These are phyloP conservation scores for Syrista parreyssii DNA, from an alignment of 2,888 invertebrate species.

Conservation along the genomic window DNA sequence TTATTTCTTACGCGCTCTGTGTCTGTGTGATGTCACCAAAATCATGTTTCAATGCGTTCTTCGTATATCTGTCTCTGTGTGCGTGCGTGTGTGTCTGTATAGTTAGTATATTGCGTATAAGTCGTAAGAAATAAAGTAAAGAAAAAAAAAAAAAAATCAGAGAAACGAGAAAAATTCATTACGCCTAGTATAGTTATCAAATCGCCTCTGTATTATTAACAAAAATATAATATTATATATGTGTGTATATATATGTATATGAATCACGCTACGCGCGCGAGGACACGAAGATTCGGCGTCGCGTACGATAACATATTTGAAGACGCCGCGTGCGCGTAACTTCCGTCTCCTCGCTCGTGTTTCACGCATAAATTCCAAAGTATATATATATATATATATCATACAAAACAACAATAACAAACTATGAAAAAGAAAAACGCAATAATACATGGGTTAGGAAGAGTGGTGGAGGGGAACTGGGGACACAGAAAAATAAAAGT, in stretches of 20 bases:
- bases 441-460: conserved; percentile 3
- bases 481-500: too few species aligned
- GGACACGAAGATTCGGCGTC: conserved; percentile 13
- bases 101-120: conserved; percentile 23
- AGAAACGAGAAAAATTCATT: conserved; percentile 39
- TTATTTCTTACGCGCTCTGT: too few species aligned
- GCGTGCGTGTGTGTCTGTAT: conserved; percentile 15
- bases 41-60: conserved; percentile 5
- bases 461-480: too few species aligned
- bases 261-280: conserved; percentile 3
- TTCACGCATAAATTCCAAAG: too few species aligned
- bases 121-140: conserved; percentile 22
- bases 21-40: too few species aligned
- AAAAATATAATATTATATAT: conserved; percentile 51
- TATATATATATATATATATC: conserved; percentile 39
- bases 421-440: conserved; percentile 54
- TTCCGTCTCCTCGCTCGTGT: conserved; percentile 38
- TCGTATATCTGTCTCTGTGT: conserved; percentile 14
- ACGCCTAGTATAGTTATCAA: conserved; percentile 50
- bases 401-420: conserved; percentile 64
- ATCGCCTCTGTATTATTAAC: conserved; percentile 55
- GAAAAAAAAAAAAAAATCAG: conserved; percentile 26
- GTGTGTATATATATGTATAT: conserved; percentile 29
- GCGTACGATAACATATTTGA: background rate
- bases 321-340: conserved; percentile 10